Conservation (phyloP, 2,888 invertebrate genomes). For the Dexiosoma caninum region DNA sequence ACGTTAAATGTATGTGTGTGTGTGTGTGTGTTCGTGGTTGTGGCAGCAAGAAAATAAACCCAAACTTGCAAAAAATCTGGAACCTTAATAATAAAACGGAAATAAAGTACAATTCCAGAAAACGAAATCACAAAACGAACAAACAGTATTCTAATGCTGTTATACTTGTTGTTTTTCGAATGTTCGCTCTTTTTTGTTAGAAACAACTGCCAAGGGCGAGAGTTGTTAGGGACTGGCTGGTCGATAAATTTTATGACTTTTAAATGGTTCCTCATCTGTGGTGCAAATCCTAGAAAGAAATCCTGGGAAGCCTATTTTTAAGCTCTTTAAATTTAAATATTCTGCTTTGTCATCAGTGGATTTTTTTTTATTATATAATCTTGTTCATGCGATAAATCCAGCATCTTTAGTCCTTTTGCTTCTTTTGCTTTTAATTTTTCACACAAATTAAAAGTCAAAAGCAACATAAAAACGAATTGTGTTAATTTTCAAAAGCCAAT, state of each 20-base stretch:
- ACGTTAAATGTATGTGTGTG: too few relatives aligned
- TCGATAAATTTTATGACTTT: background rate
- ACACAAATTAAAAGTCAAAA: slow-evolving; percentile 39
- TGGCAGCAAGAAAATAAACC: slow-evolving; percentile 23
- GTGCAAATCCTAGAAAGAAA: background rate
- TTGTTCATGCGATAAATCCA: background rate
- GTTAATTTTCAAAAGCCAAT: slow-evolving; percentile 54
- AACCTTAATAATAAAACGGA: slow-evolving; percentile 74
- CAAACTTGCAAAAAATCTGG: slow-evolving; percentile 15
- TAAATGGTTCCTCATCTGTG: background rate
- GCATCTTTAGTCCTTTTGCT: slow-evolving; percentile 30
- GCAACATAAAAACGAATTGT: slow-evolving; percentile 24
- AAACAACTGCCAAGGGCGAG: background rate
- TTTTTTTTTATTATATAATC: slow-evolving; percentile 16
- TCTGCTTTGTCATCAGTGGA: slow-evolving; percentile 26
- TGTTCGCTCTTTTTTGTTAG: background rate
- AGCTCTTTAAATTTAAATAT: background rate
- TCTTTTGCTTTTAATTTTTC: slow-evolving; percentile 17
- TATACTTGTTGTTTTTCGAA: slow-evolving; percentile 18
- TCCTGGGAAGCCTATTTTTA: background rate
- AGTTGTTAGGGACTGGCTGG: background rate
- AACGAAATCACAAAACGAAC: slow-evolving; percentile 24
- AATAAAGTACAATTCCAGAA: slow-evolving; percentile 72
- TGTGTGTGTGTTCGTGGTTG: background rate
- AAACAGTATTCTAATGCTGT: slow-evolving; percentile 37